phyloP scores from a whole-genome alignment of 1,140 invertebrate genomes.

The Zaprionus vittiger region DNA sequence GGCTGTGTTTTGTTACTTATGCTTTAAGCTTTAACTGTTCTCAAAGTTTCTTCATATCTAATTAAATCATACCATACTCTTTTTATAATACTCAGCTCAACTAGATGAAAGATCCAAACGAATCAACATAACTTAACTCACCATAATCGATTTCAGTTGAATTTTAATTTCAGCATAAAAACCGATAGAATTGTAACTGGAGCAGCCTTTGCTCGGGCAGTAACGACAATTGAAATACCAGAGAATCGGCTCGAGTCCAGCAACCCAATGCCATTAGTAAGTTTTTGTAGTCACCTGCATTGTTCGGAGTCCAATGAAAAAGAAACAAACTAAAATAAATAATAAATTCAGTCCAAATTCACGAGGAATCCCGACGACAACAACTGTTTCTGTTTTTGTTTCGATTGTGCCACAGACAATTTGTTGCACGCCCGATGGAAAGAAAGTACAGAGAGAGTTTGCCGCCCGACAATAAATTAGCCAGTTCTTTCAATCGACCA shows the following conservation, averaged over 20 bases:
- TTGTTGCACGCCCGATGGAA: constrained; percentile 47
- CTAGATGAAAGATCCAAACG: not conserved
- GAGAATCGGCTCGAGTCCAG: not conserved
- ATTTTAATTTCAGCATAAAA: not conserved
- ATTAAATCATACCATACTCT: not conserved
- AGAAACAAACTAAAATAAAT: constrained; percentile 18
- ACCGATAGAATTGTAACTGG: not conserved
- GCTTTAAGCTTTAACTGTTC: too few species aligned
- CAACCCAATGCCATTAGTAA: constrained; percentile 6
- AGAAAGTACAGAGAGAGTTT: constrained; percentile 47
- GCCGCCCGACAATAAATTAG: constrained; percentile 49
- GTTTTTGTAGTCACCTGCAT: constrained; percentile 35
- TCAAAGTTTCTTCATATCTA: too few species aligned
- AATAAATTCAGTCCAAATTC: constrained; percentile 16
- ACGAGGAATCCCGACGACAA: constrained; percentile 23
- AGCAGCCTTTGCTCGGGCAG: not conserved
- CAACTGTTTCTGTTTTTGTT: not conserved
- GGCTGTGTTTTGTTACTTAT: too few species aligned
- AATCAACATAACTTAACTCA: not conserved
- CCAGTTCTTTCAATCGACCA: constrained; percentile 17
- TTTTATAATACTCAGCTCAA: not conserved
- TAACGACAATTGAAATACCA: constrained; percentile 12
- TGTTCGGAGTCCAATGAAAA: constrained; percentile 19
- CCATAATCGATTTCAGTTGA: not conserved
- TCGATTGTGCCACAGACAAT: constrained; percentile 32